phyloP scores from a whole-genome alignment of 2,797 vertebrate genomes.

The Propithecus perrieri region DNA sequence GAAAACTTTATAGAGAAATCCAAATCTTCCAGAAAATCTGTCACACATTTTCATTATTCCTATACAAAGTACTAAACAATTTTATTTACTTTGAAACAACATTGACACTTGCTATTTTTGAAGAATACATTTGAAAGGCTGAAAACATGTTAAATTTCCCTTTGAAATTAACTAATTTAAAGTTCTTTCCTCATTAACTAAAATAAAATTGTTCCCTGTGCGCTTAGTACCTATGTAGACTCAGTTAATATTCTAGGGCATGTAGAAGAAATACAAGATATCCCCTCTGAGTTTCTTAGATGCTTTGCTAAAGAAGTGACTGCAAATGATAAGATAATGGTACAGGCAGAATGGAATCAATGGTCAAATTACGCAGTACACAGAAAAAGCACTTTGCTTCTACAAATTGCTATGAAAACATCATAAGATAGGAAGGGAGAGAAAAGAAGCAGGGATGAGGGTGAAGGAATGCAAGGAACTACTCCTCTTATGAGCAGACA shows the following conservation, averaged over 20 bases:
- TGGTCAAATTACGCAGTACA: background rate
- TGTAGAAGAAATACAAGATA: background rate
- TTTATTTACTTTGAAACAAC: slow-evolving; percentile 44
- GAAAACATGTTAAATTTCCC: background rate
- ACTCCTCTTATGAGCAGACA: background rate
- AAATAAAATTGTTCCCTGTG: background rate
- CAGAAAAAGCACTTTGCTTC: background rate
- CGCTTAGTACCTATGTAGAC: background rate
- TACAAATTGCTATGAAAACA: background rate
- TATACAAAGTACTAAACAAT: background rate
- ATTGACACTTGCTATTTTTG: background rate
- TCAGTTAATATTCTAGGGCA: background rate
- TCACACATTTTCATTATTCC: background rate
- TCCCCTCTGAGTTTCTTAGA: background rate
- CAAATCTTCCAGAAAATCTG: background rate
- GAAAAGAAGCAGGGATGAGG: background rate
- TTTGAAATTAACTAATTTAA: background rate
- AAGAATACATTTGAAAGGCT: background rate
- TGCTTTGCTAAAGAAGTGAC: background rate
- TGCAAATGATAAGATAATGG: background rate
- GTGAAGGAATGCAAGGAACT: no score
- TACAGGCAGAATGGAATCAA: background rate
- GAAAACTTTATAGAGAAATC: background rate
- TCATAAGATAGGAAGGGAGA: background rate
- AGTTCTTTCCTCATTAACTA: background rate